Evolutionary conservation across 2,113 vertebrate species (phyloP).

Genomic region (Brevimyrus niger): DNA sequence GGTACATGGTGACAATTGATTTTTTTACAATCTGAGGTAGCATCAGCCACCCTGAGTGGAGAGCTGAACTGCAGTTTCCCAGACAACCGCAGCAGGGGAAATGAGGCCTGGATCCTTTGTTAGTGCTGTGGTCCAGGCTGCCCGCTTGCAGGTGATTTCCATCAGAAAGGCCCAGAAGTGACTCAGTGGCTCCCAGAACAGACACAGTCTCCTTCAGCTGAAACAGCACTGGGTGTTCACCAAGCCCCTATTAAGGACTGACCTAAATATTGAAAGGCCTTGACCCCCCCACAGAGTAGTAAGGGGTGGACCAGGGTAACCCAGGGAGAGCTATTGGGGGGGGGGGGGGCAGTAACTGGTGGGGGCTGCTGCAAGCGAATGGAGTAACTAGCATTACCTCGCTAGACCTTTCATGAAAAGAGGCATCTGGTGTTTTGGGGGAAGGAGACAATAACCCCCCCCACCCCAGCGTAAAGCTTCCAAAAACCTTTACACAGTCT

Average conservation of each 20-base stretch:
- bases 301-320: not conserved
- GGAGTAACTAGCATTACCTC: constrained; percentile 24
- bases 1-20: not conserved
- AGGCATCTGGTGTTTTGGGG: constrained; percentile 29
- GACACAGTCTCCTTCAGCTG: not conserved
- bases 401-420: constrained; percentile 27
- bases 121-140: not conserved
- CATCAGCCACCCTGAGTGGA: not conserved
- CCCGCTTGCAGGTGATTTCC: constrained; percentile 13
- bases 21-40: not conserved
- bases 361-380: not conserved
- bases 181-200: not conserved
- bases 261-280: constrained; percentile 16
- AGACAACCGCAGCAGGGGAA: not conserved
- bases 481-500: not conserved
- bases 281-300: constrained; percentile 6
- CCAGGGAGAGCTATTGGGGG: not conserved
- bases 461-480: not conserved
- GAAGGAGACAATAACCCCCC: constrained; percentile 5
- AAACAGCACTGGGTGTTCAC: not conserved
- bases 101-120: not conserved
- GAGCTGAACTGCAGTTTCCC: not conserved
- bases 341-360: not conserved
- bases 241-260: constrained; percentile 13
- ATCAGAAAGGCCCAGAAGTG: constrained; percentile 13